Evolutionary conservation across 2,888 invertebrate genomes (phyloP).

Genomic region (Xestia ashworthii): DNA sequence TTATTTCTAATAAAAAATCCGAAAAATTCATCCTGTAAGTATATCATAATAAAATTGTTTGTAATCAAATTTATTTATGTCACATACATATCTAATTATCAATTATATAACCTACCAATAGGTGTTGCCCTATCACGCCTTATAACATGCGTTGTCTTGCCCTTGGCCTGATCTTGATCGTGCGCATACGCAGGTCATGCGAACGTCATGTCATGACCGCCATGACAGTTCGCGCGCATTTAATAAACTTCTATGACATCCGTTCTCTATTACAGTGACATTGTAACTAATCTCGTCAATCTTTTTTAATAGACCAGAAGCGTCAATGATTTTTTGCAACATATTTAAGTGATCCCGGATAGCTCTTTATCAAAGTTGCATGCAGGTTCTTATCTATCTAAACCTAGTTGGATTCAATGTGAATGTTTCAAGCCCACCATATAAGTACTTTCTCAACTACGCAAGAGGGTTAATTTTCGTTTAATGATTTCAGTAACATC

Average conservation of each 20-base stretch:
- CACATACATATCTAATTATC: constrained; percentile 35
- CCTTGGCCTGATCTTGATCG: constrained; percentile 80
- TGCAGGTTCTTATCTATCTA: background rate
- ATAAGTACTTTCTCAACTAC: background rate
- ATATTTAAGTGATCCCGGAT: background rate
- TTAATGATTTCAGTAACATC: background rate
- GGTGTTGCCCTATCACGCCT: constrained; percentile 57
- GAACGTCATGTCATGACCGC: constrained; percentile 60
- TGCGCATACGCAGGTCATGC: constrained; percentile 65
- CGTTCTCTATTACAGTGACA: constrained; percentile 47
- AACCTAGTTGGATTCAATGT: background rate
- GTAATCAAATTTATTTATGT: constrained; percentile 14
- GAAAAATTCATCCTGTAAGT: background rate
- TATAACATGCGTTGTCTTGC: constrained; percentile 60
- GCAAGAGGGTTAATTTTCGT: background rate
- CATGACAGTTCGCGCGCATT: constrained; percentile 61
- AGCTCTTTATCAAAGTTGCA: background rate
- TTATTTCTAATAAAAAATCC: too few relatives aligned
- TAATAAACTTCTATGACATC: constrained; percentile 36
- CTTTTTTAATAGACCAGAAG: constrained; percentile 13
- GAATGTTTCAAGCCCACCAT: background rate
- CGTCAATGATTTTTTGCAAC: constrained; percentile 17
- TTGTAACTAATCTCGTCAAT: constrained; percentile 42
- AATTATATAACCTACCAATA: constrained; percentile 49
- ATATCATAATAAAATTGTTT: background rate